These are phyloP conservation scores for Epizoanthus scotinus DNA, from an alignment of 92 coral and sea anemone species.

Conservation along the genomic window DNA sequence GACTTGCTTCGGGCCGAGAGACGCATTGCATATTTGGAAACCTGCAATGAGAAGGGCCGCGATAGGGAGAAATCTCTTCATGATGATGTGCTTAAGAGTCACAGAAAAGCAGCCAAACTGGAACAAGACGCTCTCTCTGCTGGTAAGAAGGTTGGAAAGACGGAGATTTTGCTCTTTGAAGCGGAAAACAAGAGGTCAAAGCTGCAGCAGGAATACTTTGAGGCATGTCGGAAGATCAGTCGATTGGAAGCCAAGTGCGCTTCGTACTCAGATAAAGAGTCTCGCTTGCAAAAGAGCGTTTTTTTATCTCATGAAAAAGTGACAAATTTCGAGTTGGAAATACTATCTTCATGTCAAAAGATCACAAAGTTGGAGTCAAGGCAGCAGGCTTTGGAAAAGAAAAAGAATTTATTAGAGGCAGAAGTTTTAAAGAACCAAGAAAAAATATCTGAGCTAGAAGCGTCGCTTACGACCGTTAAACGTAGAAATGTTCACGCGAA, in stretches of 20 bases:
- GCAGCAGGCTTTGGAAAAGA: slow-evolving; percentile 48
- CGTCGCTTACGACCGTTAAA: slow-evolving; percentile 41
- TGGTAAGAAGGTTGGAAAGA: slow-evolving; percentile 48
- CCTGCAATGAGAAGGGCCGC: slow-evolving; percentile 18
- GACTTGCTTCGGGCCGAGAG: slow-evolving; percentile 44
- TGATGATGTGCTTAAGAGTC: slow-evolving; percentile 49
- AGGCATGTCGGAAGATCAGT: slow-evolving; percentile 59
- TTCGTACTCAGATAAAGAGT: slow-evolving; percentile 48
- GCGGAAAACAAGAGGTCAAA: slow-evolving; percentile 44
- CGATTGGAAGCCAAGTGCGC: slow-evolving; percentile 57
- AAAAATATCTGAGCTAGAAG: slow-evolving; percentile 52
- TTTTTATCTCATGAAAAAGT: slow-evolving; percentile 45
- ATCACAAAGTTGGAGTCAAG: slow-evolving; percentile 50
- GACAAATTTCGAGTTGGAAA: slow-evolving; percentile 47
- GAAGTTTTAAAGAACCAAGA: slow-evolving; percentile 51
- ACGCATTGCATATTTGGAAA: slow-evolving; percentile 27
- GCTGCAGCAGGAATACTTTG: slow-evolving; percentile 50
- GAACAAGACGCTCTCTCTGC: slow-evolving; percentile 61
- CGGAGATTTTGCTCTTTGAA: slow-evolving; percentile 47
- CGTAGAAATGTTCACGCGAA: slow-evolving; percentile 25
- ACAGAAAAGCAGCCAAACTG: slow-evolving; percentile 54
- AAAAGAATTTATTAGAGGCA: slow-evolving; percentile 47
- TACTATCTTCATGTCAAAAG: slow-evolving; percentile 48
- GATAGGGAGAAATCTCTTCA: slow-evolving; percentile 11
- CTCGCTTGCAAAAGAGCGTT: slow-evolving; percentile 45